phyloP scores from a whole-genome alignment of 2,113 vertebrate genomes.

The Ia io region DNA sequence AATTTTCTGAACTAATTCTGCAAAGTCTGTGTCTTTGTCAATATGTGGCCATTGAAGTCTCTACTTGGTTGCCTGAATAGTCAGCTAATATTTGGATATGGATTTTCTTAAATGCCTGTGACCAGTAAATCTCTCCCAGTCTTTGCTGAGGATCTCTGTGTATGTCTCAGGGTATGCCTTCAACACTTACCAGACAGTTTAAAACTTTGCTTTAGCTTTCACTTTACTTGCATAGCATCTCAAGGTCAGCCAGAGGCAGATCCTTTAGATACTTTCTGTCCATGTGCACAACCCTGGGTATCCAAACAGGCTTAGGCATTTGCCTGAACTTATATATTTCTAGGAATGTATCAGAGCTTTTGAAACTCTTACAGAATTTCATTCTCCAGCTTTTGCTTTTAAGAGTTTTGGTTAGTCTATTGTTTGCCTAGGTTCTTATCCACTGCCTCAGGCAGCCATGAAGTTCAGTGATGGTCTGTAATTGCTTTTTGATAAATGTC shows the following conservation, averaged over 20 bases:
- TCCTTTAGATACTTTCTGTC: neutral
- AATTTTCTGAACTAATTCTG: neutral
- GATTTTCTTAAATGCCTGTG: neutral
- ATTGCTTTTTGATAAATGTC: conserved; percentile 42
- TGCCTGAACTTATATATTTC: conserved; percentile 1
- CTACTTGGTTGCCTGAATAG: neutral
- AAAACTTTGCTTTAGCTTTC: neutral
- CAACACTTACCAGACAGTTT: neutral
- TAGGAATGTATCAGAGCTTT: neutral
- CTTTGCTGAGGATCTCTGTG: neutral
- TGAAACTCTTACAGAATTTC: neutral
- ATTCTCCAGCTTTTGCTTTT: neutral
- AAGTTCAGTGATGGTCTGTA: conserved; percentile 35
- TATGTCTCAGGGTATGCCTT: neutral
- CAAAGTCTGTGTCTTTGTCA: neutral
- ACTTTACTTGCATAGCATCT: neutral
- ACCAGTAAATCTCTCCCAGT: neutral
- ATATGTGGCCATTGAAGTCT: neutral
- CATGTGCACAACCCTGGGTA: neutral
- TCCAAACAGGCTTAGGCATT: neutral
- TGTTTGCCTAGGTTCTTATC: conserved; percentile 37
- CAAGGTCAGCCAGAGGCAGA: neutral
- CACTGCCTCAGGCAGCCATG: neutral
- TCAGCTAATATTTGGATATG: neutral
- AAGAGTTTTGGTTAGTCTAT: neutral